These are phyloP conservation scores for Lypha dubia DNA, from an alignment of 2,888 invertebrate species.

Conservation along the genomic window DNA sequence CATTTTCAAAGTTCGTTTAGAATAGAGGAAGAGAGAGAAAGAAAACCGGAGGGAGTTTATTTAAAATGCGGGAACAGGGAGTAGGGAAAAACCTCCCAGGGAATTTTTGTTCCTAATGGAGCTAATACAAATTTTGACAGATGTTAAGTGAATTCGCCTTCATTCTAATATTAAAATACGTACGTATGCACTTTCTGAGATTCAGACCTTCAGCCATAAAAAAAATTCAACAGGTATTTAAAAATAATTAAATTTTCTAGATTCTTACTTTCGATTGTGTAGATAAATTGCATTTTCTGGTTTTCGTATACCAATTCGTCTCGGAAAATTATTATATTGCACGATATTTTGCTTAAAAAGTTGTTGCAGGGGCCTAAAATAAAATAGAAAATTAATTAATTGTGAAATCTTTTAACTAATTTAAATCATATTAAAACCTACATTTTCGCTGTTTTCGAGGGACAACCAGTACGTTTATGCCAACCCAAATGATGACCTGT, in stretches of 20 bases:
- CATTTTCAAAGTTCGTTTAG: too few species aligned
- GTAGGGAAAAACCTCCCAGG: too few species aligned
- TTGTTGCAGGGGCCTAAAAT: constrained; percentile 80
- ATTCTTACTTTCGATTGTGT: constrained; percentile 80
- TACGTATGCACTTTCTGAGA: too few species aligned
- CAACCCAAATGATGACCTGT: constrained; percentile 83
- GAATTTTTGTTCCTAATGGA: too few species aligned
- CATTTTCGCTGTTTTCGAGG: constrained; percentile 82
- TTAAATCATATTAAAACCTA: constrained; percentile 68
- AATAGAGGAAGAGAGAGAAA: too few species aligned
- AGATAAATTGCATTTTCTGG: constrained; percentile 80
- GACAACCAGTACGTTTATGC: constrained; percentile 83
- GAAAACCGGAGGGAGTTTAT: too few species aligned
- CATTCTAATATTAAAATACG: too few species aligned
- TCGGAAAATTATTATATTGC: constrained; percentile 82
- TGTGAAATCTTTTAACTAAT: neutral
- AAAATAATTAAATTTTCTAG: neutral
- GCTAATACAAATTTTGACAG: too few species aligned
- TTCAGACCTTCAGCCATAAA: too few species aligned
- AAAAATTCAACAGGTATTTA: neutral
- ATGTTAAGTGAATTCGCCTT: too few species aligned
- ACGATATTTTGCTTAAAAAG: constrained; percentile 82
- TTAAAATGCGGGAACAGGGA: too few species aligned
- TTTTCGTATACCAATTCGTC: constrained; percentile 77
- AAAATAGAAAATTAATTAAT: neutral